Percentiles rank a stretch among this genome's conserved stretches.
Evolutionary conservation across 1,140 invertebrate species (phyloP).

Genomic region (Sipha flava): DNA sequence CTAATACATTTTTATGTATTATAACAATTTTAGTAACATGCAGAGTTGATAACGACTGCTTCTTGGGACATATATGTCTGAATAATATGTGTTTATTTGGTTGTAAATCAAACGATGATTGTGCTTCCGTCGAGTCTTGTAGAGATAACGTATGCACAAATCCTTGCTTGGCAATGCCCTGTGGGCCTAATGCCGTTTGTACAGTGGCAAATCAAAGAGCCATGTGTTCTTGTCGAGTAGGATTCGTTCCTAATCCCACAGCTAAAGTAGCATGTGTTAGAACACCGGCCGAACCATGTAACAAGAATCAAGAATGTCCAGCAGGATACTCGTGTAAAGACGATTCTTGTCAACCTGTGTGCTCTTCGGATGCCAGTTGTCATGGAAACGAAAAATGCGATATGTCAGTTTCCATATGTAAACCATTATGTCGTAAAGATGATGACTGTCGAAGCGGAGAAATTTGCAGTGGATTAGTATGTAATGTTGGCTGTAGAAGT

Average conservation of each 20-base stretch:
- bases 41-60: conserved; percentile 80
- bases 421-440: conserved; percentile 62
- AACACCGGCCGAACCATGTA: conserved; percentile 49
- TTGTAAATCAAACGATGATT: conserved; percentile 78
- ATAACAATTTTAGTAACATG: conserved; percentile 63
- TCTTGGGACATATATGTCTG: conserved; percentile 77
- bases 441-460: conserved; percentile 74
- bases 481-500: conserved; percentile 69
- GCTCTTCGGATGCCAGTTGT: conserved; percentile 63
- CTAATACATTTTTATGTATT: background rate
- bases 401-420: conserved; percentile 51
- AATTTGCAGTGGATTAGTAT: conserved; percentile 71
- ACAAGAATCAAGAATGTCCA: conserved; percentile 62
- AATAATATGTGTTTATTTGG: conserved; percentile 76
- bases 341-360: conserved; percentile 63
- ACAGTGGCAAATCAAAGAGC: conserved; percentile 72
- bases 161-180: conserved; percentile 65
- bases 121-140: conserved; percentile 70
- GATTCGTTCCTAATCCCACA: conserved; percentile 50
- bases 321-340: conserved; percentile 60
- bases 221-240: conserved; percentile 61
- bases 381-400: conserved; percentile 62
- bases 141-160: conserved; percentile 67
- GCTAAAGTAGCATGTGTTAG: conserved; percentile 51
- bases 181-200: conserved; percentile 74